phyloP scores from a whole-genome alignment of 1,140 invertebrate species.

The Dreissena rostriformis region DNA sequence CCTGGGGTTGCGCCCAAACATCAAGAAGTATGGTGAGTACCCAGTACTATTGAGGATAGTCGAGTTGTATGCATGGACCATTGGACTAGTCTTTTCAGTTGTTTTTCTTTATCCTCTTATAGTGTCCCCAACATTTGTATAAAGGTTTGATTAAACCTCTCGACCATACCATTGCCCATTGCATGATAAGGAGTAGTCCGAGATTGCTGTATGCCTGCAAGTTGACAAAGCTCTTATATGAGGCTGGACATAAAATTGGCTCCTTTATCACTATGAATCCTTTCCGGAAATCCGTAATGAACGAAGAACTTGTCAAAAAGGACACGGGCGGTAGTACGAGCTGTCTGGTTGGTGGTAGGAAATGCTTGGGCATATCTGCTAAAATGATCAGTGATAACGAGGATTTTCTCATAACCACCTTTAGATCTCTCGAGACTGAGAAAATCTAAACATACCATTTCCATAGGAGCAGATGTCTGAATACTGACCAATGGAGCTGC shows the following conservation, averaged over 20 bases:
- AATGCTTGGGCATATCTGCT: no score
- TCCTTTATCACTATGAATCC: slow-evolving; percentile 48
- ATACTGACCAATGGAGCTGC: no score
- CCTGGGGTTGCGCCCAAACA: slow-evolving; percentile 10
- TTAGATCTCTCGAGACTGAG: no score
- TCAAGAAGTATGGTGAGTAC: slow-evolving; percentile 14
- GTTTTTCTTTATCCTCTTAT: background rate
- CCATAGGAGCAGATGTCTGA: no score
- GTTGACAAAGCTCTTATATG: no score
- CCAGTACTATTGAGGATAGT: slow-evolving; percentile 8
- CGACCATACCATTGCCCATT: background rate
- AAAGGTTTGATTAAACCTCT: slow-evolving; percentile 5
- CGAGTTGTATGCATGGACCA: slow-evolving; percentile 7
- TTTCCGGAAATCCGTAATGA: no score
- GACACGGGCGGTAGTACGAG: no score
- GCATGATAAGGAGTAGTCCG: no score
- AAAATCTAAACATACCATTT: no score
- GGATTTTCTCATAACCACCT: no score
- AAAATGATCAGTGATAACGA: slow-evolving; percentile 44
- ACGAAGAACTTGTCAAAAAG: slow-evolving; percentile 22
- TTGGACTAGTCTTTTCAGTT: background rate
- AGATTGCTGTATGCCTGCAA: no score
- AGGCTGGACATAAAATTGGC: slow-evolving; percentile 30
- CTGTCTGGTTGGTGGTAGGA: no score
- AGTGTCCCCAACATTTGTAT: slow-evolving; percentile 2